Percentiles rank a stretch among this genome's conserved stretches.
phyloP scores from a whole-genome alignment of 2,888 invertebrate species.

The Alcis repandata region DNA sequence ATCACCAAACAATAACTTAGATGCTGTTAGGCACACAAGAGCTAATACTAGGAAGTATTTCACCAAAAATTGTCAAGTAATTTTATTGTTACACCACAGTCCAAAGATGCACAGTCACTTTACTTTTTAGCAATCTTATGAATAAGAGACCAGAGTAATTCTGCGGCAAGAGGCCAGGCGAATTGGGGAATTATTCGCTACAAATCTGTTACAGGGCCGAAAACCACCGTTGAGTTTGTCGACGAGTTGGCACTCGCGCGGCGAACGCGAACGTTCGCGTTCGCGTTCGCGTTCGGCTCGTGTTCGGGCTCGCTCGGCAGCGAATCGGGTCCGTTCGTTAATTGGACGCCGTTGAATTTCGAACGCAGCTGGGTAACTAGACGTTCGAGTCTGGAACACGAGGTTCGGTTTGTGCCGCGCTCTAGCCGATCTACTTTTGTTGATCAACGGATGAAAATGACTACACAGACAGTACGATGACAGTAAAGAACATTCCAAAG shows the following conservation, averaged over 20 bases:
- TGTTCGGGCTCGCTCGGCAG: slow-evolving; percentile 79
- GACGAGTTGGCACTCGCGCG: slow-evolving; percentile 73
- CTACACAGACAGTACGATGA: slow-evolving; percentile 13
- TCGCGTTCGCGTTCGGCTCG: slow-evolving; percentile 63
- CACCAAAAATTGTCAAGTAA: not conserved
- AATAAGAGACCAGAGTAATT: slow-evolving; percentile 68
- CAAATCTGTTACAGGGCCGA: slow-evolving; percentile 88
- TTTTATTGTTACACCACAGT: slow-evolving; percentile 13
- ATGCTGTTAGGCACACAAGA: slow-evolving; percentile 25
- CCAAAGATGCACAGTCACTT: slow-evolving; percentile 34
- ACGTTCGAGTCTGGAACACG: slow-evolving; percentile 85
- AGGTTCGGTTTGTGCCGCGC: slow-evolving; percentile 57
- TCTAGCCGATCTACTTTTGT: slow-evolving; percentile 43
- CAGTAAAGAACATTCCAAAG: slow-evolving; percentile 15
- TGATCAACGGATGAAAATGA: slow-evolving; percentile 41
- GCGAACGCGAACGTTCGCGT: slow-evolving; percentile 61
- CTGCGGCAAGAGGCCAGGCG: slow-evolving; percentile 62
- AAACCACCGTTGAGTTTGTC: slow-evolving; percentile 80
- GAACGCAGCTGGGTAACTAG: slow-evolving; percentile 86
- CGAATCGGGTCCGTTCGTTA: slow-evolving; percentile 78
- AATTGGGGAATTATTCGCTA: slow-evolving; percentile 74
- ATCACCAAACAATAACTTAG: slow-evolving; percentile 9
- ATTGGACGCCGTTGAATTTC: slow-evolving; percentile 78
- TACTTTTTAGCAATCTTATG: slow-evolving; percentile 56
- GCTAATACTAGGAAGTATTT: slow-evolving; percentile 11